A percentile compares a stretch with the other conserved stretches of the same genome.
These are phyloP conservation scores for Holcopasites calliopsidis DNA, from an alignment of 1,140 invertebrate species.

Conservation along the genomic window DNA sequence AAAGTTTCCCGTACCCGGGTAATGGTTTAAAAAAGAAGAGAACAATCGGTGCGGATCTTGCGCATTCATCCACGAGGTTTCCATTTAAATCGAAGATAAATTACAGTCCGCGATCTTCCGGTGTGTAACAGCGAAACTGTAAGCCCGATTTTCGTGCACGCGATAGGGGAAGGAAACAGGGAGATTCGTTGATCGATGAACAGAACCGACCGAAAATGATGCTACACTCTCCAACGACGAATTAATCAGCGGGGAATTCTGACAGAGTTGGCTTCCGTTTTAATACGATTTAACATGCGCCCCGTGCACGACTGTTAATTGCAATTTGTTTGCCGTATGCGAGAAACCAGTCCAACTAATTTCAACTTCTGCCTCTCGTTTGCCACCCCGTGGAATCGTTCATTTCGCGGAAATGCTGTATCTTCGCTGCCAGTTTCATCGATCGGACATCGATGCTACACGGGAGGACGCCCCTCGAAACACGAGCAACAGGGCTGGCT, in stretches of 20 bases:
- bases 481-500: background rate
- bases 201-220: slow-evolving; percentile 5
- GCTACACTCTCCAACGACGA: background rate
- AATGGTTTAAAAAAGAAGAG: too few relatives aligned
- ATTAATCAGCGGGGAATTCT: slow-evolving; percentile 41
- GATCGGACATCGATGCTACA: background rate
- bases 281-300: slow-evolving; percentile 56
- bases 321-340: slow-evolving; percentile 56
- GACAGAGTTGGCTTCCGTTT: slow-evolving; percentile 24
- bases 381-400: background rate
- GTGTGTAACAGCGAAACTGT: too few relatives aligned
- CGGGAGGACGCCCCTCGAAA: background rate
- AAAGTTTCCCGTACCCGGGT: too few relatives aligned
- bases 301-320: slow-evolving; percentile 49
- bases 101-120: too few relatives aligned
- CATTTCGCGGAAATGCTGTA: background rate
- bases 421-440: background rate
- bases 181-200: background rate
- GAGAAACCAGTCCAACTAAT: slow-evolving; percentile 49
- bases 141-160: too few relatives aligned
- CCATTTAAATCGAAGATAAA: too few relatives aligned
- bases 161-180: too few relatives aligned
- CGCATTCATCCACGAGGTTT: too few relatives aligned
- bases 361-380: slow-evolving; percentile 40
- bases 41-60: too few relatives aligned